Percentiles rank a stretch among this genome's conserved stretches.
Evolutionary conservation across 2,888 invertebrate genomes (phyloP).

Genomic region (Alsophila aescularia): DNA sequence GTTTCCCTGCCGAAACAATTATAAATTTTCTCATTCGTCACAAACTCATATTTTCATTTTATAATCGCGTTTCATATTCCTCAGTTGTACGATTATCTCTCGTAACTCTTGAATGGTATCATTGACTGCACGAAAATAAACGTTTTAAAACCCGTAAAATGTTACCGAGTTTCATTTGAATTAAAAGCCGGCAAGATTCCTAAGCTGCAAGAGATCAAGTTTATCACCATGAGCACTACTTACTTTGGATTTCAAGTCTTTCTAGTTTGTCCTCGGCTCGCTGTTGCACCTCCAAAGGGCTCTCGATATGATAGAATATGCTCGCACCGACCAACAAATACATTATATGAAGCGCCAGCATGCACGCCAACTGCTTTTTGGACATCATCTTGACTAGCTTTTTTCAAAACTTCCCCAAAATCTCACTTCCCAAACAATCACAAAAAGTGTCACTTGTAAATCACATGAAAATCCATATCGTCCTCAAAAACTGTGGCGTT

Average conservation of each 20-base stretch:
- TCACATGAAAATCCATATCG: constrained; percentile 65
- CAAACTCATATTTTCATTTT: neutral
- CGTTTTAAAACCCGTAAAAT: constrained; percentile 8
- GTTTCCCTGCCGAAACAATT: no score
- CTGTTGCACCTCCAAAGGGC: constrained; percentile 87
- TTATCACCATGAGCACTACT: constrained; percentile 54
- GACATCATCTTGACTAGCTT: constrained; percentile 87
- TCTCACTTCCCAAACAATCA: constrained; percentile 46
- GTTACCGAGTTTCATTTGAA: constrained; percentile 10
- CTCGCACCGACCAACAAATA: constrained; percentile 93
- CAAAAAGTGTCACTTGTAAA: constrained; percentile 43
- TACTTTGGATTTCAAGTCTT: constrained; percentile 89
- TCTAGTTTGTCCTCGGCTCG: constrained; percentile 85
- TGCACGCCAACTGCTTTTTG: constrained; percentile 90
- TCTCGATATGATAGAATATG: constrained; percentile 93
- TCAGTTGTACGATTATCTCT: neutral
- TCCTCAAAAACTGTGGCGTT: constrained; percentile 51
- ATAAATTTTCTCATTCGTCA: no score
- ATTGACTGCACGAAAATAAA: constrained; percentile 21
- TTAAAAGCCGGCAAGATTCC: constrained; percentile 23
- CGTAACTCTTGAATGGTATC: constrained; percentile 3
- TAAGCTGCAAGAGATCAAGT: constrained; percentile 9
- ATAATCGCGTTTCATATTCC: constrained; percentile 2
- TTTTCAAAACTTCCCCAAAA: constrained; percentile 33
- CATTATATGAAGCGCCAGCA: constrained; percentile 89